A percentile compares a stretch with the other conserved stretches of the same genome.
phyloP scores from a whole-genome alignment of 2,888 invertebrate species.

The Netelia fuscicornis region DNA sequence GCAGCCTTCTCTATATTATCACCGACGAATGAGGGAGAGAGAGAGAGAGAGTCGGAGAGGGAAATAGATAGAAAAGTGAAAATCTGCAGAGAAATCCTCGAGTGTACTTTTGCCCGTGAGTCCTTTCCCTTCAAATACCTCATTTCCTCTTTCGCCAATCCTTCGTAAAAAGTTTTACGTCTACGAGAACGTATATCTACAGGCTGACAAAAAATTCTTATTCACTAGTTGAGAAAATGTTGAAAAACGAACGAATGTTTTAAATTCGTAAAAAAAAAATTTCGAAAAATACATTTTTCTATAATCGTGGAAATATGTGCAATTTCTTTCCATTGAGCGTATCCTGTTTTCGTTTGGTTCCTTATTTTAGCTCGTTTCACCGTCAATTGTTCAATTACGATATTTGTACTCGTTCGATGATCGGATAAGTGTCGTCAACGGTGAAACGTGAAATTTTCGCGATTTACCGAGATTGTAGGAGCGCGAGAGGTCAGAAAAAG shows the following conservation, averaged over 20 bases:
- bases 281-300: no score
- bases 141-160: conserved; percentile 38
- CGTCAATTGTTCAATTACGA: conserved; percentile 47
- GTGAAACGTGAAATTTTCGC: conserved; percentile 36
- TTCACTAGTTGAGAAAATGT: not conserved
- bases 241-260: no score
- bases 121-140: conserved; percentile 38
- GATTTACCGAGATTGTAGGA: conserved; percentile 62
- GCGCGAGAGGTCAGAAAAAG: conserved; percentile 23
- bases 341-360: not conserved
- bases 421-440: conserved; percentile 15
- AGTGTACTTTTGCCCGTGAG: conserved; percentile 8
- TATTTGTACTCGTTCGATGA: conserved; percentile 38
- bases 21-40: conserved; percentile 26
- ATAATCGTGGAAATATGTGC: not conserved
- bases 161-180: conserved; percentile 34
- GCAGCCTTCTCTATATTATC: conserved; percentile 37
- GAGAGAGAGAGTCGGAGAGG: not conserved
- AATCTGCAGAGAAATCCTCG: conserved; percentile 60
- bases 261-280: no score
- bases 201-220: not conserved
- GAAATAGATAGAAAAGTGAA: conserved; percentile 23
- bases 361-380: not conserved
- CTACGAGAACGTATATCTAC: not conserved
- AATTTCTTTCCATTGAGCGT: not conserved